phyloP scores from a whole-genome alignment of 2,797 vertebrate genomes.

The Lagocephalus sceleratus region DNA sequence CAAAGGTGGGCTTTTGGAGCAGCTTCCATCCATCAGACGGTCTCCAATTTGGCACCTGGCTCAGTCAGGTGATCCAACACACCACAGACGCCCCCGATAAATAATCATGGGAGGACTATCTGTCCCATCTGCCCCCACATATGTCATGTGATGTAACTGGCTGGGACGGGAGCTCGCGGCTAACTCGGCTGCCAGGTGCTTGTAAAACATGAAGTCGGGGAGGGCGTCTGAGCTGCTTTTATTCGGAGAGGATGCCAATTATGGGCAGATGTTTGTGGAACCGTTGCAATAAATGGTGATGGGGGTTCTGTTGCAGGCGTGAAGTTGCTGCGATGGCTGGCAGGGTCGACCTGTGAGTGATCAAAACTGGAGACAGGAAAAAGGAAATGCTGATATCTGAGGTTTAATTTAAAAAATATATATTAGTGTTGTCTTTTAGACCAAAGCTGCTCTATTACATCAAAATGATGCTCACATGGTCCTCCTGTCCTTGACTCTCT shows the following conservation, averaged over 20 bases:
- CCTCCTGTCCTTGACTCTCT: too few relatives aligned
- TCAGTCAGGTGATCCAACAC: slow-evolving; percentile 65
- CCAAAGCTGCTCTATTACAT: too few relatives aligned
- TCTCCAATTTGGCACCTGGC: slow-evolving; percentile 68
- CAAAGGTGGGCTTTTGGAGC: slow-evolving; percentile 42
- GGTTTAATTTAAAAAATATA: too few relatives aligned
- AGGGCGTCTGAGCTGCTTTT: slow-evolving; percentile 23
- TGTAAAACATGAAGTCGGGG: slow-evolving; percentile 37
- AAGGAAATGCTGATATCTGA: too few relatives aligned
- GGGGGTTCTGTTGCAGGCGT: too few relatives aligned
- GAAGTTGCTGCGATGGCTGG: too few relatives aligned
- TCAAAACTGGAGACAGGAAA: too few relatives aligned
- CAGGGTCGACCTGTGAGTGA: too few relatives aligned
- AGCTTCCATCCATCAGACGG: slow-evolving; percentile 65
- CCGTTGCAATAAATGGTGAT: too few relatives aligned
- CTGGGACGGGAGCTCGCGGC: slow-evolving; percentile 51
- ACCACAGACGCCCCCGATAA: slow-evolving; percentile 65
- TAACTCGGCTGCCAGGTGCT: slow-evolving; percentile 58
- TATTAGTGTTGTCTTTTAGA: too few relatives aligned
- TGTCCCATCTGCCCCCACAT: slow-evolving; percentile 71
- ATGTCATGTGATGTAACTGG: slow-evolving; percentile 67
- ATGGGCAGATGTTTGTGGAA: slow-evolving; percentile 18
- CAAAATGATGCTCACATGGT: too few relatives aligned
- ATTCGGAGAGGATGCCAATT: slow-evolving; percentile 17
- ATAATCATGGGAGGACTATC: slow-evolving; percentile 65